Conservation (phyloP, 2,888 invertebrate genomes). For the Lochmaea capreae region DNA sequence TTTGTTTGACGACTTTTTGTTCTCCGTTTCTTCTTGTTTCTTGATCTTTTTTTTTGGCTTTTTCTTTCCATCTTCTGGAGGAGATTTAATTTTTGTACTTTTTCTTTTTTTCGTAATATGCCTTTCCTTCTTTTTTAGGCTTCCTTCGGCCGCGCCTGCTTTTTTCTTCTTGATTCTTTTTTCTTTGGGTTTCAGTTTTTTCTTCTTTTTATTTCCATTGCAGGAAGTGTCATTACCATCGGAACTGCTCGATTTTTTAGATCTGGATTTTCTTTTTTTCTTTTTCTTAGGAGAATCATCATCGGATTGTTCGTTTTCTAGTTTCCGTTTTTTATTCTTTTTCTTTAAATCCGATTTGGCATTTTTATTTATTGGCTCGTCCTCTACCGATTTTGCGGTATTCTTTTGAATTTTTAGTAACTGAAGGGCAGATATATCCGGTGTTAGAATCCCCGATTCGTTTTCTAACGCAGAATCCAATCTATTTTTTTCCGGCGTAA, state of each 20-base stretch:
- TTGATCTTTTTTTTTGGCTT: slow-evolving; percentile 6
- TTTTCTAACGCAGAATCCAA: neutral
- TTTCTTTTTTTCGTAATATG: slow-evolving; percentile 10
- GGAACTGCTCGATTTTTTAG: neutral
- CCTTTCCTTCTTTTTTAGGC: neutral
- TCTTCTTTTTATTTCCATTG: slow-evolving; percentile 22
- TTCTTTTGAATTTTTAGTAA: slow-evolving; percentile 2
- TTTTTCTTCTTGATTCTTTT: slow-evolving; percentile 7
- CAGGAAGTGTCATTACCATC: slow-evolving; percentile 20
- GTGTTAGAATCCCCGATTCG: slow-evolving; percentile 24
- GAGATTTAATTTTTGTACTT: neutral
- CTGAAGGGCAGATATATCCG: slow-evolving; percentile 17
- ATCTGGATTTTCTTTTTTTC: neutral
- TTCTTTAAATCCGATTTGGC: neutral
- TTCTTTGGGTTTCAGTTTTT: slow-evolving; percentile 6
- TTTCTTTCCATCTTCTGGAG: slow-evolving; percentile 3
- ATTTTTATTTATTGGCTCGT: neutral
- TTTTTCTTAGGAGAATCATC: slow-evolving; percentile 12
- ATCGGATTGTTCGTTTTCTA: neutral
- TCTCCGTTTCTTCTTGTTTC: neutral
- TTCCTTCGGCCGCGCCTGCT: neutral
- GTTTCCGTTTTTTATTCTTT: slow-evolving; percentile 38
- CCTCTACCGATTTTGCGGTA: neutral
- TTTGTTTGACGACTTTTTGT: neutral
- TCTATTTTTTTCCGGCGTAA: slow-evolving; percentile 12